A percentile compares a stretch with the other conserved stretches of the same genome.
Conservation (phyloP, 2,113 vertebrate species). For the Petroica traversi region DNA sequence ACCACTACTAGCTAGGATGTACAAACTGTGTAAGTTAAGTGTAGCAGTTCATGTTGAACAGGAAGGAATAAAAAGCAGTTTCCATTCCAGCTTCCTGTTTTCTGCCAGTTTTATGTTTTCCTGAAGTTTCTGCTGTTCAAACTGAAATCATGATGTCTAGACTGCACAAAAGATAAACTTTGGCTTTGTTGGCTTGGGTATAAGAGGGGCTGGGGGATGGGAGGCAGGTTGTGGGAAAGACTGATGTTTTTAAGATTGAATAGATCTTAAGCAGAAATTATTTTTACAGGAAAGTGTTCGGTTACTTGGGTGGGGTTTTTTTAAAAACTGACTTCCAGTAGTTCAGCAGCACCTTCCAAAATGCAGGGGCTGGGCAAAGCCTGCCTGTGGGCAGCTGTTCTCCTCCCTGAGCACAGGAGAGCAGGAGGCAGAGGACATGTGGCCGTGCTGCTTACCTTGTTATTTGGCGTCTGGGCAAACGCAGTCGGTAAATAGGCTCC, state of each 20-base stretch:
- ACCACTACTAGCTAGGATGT: background rate
- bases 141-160: background rate
- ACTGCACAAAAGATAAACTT: background rate
- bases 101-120: background rate
- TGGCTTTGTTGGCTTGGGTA: background rate
- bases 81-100: background rate
- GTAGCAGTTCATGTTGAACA: background rate
- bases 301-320: background rate
- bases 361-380: background rate
- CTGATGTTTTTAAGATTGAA: background rate
- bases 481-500: fast-evolving
- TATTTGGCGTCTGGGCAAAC: background rate
- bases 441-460: background rate
- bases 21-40: background rate
- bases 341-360: background rate
- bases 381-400: background rate
- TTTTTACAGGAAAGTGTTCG: background rate
- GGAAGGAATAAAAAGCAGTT: background rate
- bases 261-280: background rate
- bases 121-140: background rate
- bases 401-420: background rate
- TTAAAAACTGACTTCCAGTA: background rate
- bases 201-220: background rate
- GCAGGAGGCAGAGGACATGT: background rate
- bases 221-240: background rate